phyloP scores from a whole-genome alignment of 2,113 vertebrate species.

The Carollia perspicillata region DNA sequence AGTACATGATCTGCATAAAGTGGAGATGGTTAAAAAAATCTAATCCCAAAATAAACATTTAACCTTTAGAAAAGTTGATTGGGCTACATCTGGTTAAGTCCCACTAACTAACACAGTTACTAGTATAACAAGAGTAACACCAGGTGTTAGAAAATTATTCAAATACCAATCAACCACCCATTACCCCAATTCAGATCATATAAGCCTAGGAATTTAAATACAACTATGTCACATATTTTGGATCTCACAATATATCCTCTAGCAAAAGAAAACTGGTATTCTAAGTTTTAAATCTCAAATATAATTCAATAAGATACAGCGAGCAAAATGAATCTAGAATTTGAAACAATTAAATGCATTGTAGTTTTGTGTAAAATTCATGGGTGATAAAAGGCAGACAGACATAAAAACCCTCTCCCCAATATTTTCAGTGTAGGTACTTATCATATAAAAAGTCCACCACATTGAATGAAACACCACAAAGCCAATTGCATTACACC shows the following conservation, averaged over 20 bases:
- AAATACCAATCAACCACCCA: not conserved
- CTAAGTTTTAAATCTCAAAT: not conserved
- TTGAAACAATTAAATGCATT: constrained; percentile 5
- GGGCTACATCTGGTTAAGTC: not conserved
- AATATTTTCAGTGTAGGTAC: not conserved
- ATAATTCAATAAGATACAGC: not conserved
- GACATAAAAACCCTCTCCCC: not conserved
- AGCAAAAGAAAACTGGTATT: not conserved
- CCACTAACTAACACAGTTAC: not conserved
- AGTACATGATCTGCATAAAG: not conserved
- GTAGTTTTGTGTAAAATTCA: constrained; percentile 42
- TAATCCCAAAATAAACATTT: not conserved
- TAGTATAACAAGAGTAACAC: not conserved
- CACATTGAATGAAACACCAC: constrained; percentile 27
- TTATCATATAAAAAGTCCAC: not conserved
- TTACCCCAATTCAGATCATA: not conserved
- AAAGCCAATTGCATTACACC: constrained; percentile 6
- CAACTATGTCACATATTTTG: not conserved
- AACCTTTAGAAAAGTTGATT: not conserved
- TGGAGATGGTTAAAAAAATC: not conserved
- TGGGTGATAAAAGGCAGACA: not conserved
- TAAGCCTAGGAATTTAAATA: constrained; percentile 1
- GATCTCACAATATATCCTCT: not conserved
- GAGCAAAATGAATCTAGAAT: constrained; percentile 10
- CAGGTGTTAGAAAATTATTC: not conserved